phyloP scores from a whole-genome alignment of 2,797 vertebrate species.

The Chrysocyon brachyurus region DNA sequence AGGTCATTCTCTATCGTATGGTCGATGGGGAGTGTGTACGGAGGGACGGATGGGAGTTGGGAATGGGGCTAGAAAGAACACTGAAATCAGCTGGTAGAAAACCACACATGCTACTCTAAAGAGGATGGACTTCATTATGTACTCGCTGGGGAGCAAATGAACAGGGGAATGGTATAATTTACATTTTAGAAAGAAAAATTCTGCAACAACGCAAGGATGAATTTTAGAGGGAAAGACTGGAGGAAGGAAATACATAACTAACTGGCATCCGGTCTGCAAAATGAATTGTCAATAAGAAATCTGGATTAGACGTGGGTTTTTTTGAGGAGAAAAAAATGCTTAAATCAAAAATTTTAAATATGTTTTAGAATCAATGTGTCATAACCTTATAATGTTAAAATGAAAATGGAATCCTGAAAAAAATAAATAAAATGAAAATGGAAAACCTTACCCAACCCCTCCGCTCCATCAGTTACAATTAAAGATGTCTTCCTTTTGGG shows the following conservation, averaged over 20 bases:
- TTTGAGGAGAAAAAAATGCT: background rate
- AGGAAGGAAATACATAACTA: background rate
- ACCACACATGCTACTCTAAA: background rate
- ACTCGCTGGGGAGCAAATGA: background rate
- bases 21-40: background rate
- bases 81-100: background rate
- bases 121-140: background rate
- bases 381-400: background rate
- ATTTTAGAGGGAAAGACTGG: background rate
- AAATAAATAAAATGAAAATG: background rate
- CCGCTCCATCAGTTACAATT: background rate
- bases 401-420: background rate
- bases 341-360: background rate
- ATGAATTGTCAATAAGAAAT: background rate
- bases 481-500: background rate
- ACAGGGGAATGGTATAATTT: background rate
- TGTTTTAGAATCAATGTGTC: background rate
- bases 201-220: background rate
- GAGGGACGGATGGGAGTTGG: background rate
- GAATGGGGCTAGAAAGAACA: background rate
- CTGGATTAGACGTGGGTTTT: background rate
- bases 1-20: background rate
- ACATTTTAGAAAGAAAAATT: slow-evolving; percentile 18
- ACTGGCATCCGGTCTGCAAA: background rate
- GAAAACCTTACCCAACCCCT: background rate